Evolutionary conservation across 1,140 invertebrate species (phyloP), one percentile per base, ranked within the genome.

Genomic region (Trypoxylus dichotomus): DNA sequence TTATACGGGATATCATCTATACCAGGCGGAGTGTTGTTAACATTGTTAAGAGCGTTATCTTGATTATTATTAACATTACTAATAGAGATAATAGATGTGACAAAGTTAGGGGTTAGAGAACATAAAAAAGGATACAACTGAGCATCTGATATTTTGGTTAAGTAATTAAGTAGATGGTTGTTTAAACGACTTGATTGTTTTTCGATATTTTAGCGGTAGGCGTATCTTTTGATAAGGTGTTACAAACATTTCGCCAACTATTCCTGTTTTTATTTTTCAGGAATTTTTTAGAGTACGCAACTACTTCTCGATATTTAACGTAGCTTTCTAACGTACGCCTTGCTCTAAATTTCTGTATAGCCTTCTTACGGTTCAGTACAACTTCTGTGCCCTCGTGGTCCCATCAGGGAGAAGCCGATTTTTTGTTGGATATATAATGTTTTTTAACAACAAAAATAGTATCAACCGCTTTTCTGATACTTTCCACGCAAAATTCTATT

Each of bases 261-360:
- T n/a, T 74, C 21, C 72, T 37, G 8, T 74, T 74, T n/a, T 74
- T 74, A 10, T 37, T 15, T 43, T 74, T 74, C 21, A 74, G 21
- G 15, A 74, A 74, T 2, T 29, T 25, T 21, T 74, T 74, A 15
- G 41, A 37, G n/a, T 74, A 74, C 15, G 72, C 72, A 27, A 74
- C 37, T 41, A 43, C 32, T 43, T 37, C 72, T 3, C 37, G 72
- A 19, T 32, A 37, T 43, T 74, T 74, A 19, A 74, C 10, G 15
- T 74, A 74, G 13, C 32, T 74, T 15, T 74, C 72, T 29, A 41
- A 15, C n/a, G 41, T 74, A 11, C n/a, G 37, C 7, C 5, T 8
- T 21, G 0, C 15, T 74, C 37, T 41, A 43, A 41, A 74, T 21
- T 19, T 13, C 32, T 41, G 27, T 13, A 74, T 41, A 15, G 41